phyloP scores from a whole-genome alignment of 2,888 invertebrate species.

The Celastrina argiolus region DNA sequence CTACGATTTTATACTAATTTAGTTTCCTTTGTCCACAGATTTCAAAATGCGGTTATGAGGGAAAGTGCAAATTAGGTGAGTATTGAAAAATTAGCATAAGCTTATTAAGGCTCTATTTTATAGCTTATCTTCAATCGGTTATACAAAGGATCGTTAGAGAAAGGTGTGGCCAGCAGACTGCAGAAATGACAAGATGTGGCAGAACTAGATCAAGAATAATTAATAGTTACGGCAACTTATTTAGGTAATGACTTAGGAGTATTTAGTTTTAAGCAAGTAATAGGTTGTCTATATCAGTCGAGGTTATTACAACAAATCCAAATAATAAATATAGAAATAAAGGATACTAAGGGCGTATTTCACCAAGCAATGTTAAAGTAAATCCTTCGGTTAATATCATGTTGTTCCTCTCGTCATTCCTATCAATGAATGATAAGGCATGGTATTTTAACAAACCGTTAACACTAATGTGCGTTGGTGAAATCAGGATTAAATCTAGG shows the following conservation, averaged over 20 bases:
- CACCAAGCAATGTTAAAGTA: too few species aligned
- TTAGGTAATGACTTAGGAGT: neutral
- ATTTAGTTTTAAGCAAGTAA: too few species aligned
- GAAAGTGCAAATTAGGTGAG: conserved; percentile 60
- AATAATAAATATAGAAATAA: too few species aligned
- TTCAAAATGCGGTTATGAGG: conserved; percentile 63
- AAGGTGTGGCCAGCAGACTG: conserved; percentile 47
- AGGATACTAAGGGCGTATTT: too few species aligned
- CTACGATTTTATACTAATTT: neutral
- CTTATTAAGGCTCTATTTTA: conserved; percentile 50
- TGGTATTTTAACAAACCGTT: too few species aligned
- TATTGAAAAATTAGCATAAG: conserved; percentile 36
- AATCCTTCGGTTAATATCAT: too few species aligned
- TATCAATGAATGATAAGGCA: too few species aligned
- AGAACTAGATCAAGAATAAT: neutral
- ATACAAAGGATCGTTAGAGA: conserved; percentile 46
- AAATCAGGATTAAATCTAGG: too few species aligned
- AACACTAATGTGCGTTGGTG: too few species aligned
- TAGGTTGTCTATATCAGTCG: too few species aligned
- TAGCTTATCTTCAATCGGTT: conserved; percentile 51
- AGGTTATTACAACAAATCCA: too few species aligned
- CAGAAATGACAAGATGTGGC: neutral
- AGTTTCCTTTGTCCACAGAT: conserved; percentile 56
- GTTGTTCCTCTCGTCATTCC: too few species aligned
- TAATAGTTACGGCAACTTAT: neutral